Conservation (phyloP, 2,888 invertebrate genomes). For the Carterocephalus palaemon region DNA sequence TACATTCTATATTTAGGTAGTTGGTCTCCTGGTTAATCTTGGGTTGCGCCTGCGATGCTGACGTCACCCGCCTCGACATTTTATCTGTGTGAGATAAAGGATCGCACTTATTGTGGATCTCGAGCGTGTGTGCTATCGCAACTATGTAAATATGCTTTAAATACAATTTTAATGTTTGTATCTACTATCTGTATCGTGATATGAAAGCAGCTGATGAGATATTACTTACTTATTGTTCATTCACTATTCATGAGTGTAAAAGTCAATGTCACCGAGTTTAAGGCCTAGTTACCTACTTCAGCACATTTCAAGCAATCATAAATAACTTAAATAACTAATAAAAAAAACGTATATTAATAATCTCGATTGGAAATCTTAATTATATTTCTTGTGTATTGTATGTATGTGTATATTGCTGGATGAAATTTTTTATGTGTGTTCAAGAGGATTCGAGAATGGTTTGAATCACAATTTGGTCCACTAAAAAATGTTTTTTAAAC, state of each 20-base stretch:
- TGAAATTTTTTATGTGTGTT: too few relatives aligned
- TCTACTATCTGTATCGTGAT: slow-evolving; percentile 11
- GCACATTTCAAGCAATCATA: too few relatives aligned
- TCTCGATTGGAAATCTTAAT: too few relatives aligned
- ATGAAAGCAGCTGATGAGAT: slow-evolving; percentile 10
- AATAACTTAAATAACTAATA: too few relatives aligned
- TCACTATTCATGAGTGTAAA: background rate
- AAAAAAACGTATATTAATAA: too few relatives aligned
- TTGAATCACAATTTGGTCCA: too few relatives aligned
- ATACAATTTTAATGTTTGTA: slow-evolving; percentile 9
- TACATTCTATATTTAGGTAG: slow-evolving; percentile 64
- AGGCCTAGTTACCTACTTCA: slow-evolving; percentile 4
- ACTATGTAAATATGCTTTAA: slow-evolving; percentile 31
- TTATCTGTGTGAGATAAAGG: slow-evolving; percentile 46
- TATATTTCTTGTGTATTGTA: too few relatives aligned
- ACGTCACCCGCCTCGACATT: slow-evolving; percentile 54
- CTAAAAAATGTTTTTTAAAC: too few relatives aligned
- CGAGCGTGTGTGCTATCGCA: slow-evolving; percentile 32
- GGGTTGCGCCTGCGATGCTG: slow-evolving; percentile 54
- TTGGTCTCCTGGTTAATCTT: slow-evolving; percentile 45
- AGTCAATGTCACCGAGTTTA: slow-evolving; percentile 6
- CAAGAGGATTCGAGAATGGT: too few relatives aligned
- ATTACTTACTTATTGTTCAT: slow-evolving; percentile 5
- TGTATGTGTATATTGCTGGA: too few relatives aligned
- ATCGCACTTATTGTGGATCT: slow-evolving; percentile 48